Percentiles rank a stretch among this genome's conserved stretches.
Evolutionary conservation across 2,888 invertebrate species (phyloP).

Genomic region (Polyommatus icarus): DNA sequence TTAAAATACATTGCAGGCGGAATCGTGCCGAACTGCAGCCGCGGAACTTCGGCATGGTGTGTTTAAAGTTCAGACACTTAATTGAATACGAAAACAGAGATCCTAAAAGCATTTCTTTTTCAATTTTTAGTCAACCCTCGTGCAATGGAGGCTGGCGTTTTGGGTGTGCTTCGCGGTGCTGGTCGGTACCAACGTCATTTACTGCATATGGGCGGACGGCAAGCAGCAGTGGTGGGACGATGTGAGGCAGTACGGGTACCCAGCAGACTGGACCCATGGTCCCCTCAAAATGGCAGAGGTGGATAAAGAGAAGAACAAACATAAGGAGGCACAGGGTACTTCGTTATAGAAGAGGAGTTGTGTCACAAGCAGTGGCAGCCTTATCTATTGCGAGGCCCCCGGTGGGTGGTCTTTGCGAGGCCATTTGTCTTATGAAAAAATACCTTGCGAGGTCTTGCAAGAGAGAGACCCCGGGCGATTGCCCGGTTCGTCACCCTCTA

Average conservation of each 20-base stretch:
- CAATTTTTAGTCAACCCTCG: constrained; percentile 82
- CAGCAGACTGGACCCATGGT: constrained; percentile 68
- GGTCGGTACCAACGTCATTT: constrained; percentile 83
- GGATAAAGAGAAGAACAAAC: constrained; percentile 67
- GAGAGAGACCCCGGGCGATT: too few relatives aligned
- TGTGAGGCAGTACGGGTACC: constrained; percentile 74
- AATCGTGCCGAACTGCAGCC: too few relatives aligned
- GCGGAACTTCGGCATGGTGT: too few relatives aligned
- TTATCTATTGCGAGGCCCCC: too few relatives aligned
- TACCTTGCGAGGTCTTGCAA: too few relatives aligned
- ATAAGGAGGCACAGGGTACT: constrained; percentile 53
- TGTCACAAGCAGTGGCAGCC: too few relatives aligned
- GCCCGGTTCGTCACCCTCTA: too few relatives aligned
- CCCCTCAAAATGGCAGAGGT: constrained; percentile 54
- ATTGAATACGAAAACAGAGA: too few relatives aligned
- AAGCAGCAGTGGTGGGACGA: constrained; percentile 88
- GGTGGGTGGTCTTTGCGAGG: too few relatives aligned
- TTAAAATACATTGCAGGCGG: too few relatives aligned
- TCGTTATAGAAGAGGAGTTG: constrained; percentile 37
- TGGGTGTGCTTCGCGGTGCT: constrained; percentile 86
- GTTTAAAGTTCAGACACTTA: too few relatives aligned
- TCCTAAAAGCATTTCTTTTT: constrained; percentile 46
- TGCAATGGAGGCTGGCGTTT: constrained; percentile 86
- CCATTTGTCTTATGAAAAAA: too few relatives aligned
- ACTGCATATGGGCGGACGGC: constrained; percentile 84